Conservation (phyloP, 2,797 vertebrate genomes). For the Macrochelys suwanniensis region DNA sequence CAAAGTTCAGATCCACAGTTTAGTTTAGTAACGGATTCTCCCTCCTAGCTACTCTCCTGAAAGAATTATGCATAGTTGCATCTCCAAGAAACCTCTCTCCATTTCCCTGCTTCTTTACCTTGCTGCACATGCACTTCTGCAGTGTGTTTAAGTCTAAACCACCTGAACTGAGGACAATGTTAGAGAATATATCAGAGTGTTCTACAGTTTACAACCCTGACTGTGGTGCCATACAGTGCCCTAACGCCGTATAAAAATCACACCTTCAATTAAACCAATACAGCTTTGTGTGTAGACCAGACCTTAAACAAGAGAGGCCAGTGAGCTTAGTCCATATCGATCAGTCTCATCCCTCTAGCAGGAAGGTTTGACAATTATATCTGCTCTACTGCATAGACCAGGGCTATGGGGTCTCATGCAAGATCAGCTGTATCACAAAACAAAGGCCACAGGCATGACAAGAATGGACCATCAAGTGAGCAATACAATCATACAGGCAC, state of each 20-base stretch:
- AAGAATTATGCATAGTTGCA: background rate
- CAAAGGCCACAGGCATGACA: background rate
- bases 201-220: background rate
- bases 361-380: background rate
- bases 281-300: background rate
- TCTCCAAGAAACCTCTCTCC: background rate
- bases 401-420: background rate
- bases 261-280: background rate
- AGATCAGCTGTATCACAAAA: rapidly evolving
- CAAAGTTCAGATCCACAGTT: background rate
- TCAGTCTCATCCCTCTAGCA: background rate
- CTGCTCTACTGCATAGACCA: background rate
- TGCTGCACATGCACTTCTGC: rapidly evolving
- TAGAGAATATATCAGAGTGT: background rate
- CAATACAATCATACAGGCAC: background rate
- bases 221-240: background rate
- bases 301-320: background rate
- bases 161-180: background rate
- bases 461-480: background rate
- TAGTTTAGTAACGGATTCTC: background rate
- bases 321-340: rapidly evolving
- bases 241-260: background rate
- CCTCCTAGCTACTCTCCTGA: background rate
- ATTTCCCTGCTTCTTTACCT: background rate
- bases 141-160: background rate